These are phyloP conservation scores for Sinella curviseta DNA, from an alignment of 1,140 invertebrate species.

Conservation along the genomic window DNA sequence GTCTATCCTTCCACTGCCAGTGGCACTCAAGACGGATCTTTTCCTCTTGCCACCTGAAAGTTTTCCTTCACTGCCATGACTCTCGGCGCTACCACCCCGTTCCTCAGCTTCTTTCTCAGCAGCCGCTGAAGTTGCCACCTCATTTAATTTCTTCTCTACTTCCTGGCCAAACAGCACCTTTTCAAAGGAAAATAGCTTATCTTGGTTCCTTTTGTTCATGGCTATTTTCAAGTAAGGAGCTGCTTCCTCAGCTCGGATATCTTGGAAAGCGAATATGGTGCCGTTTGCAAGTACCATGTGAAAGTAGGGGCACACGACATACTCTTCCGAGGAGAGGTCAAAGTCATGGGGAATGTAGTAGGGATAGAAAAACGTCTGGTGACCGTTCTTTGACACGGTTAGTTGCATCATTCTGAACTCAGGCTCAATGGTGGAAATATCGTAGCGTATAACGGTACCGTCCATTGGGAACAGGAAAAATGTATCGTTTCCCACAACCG, in stretches of 20 bases:
- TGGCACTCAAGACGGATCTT: background rate
- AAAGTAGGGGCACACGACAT: slow-evolving; percentile 38
- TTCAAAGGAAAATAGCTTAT: background rate
- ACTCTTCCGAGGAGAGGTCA: slow-evolving; percentile 24
- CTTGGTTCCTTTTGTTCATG: background rate
- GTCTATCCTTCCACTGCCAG: background rate
- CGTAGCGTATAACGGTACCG: slow-evolving; percentile 35
- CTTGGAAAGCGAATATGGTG: slow-evolving; percentile 38
- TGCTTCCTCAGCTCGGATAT: slow-evolving; percentile 27
- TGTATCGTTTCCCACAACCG: slow-evolving; percentile 26
- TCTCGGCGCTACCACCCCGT: background rate
- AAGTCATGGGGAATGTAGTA: slow-evolving; percentile 39
- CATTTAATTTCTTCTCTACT: background rate
- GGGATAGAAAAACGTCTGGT: slow-evolving; percentile 36
- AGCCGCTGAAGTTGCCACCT: background rate
- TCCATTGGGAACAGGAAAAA: slow-evolving; percentile 38
- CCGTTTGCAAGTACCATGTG: slow-evolving; percentile 31
- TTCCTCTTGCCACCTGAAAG: background rate
- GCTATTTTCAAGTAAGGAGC: slow-evolving; percentile 21
- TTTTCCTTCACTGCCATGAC: background rate
- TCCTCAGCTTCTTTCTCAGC: background rate
- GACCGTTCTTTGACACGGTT: slow-evolving; percentile 31
- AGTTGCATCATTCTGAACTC: slow-evolving; percentile 42
- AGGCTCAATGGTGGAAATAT: slow-evolving; percentile 37
- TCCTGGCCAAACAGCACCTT: background rate